A percentile compares a stretch with the other conserved stretches of the same genome.
These are phyloP conservation scores for Emberiza fucata DNA, from an alignment of 2,113 vertebrate genomes.

Conservation along the genomic window DNA sequence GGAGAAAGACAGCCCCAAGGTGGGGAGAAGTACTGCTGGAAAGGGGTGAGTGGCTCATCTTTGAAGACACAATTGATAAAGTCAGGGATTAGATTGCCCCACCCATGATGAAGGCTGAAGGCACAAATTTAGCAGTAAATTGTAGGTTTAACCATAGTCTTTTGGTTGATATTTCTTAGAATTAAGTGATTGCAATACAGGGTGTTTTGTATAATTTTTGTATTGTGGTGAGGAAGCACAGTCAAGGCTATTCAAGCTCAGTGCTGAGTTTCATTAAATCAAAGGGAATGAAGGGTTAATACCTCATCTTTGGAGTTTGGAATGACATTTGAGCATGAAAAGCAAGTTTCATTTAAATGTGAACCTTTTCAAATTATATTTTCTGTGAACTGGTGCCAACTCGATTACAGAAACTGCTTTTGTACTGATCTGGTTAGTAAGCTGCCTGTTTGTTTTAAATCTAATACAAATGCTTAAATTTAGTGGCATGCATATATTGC, in stretches of 20 bases:
- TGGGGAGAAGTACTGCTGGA: background rate
- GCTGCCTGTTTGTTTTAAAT: conserved; percentile 34
- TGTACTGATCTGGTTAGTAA: conserved; percentile 50
- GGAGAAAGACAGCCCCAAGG: background rate
- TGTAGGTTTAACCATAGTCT: background rate
- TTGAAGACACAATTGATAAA: background rate
- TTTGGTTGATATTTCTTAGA: background rate
- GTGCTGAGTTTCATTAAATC: background rate
- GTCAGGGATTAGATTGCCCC: background rate
- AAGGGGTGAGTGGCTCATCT: background rate
- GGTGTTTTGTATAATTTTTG: background rate
- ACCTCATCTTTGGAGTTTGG: background rate
- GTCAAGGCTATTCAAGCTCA: background rate
- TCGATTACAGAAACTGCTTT: conserved; percentile 36
- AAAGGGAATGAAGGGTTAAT: conserved; percentile 26
- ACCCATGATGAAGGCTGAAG: background rate
- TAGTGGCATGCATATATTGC: background rate
- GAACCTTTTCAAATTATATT: conserved; percentile 56
- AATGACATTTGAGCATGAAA: conserved; percentile 36
- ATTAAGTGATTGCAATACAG: background rate
- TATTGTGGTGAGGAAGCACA: background rate
- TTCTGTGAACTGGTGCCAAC: conserved; percentile 46
- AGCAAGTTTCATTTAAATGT: conserved; percentile 36
- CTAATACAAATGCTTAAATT: conserved; percentile 31
- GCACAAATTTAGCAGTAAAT: background rate